Percentiles rank a stretch among this genome's conserved stretches.
Conservation (phyloP, 53 echinoderm and acorn worm species). For the Hippasteria phrygiana region DNA sequence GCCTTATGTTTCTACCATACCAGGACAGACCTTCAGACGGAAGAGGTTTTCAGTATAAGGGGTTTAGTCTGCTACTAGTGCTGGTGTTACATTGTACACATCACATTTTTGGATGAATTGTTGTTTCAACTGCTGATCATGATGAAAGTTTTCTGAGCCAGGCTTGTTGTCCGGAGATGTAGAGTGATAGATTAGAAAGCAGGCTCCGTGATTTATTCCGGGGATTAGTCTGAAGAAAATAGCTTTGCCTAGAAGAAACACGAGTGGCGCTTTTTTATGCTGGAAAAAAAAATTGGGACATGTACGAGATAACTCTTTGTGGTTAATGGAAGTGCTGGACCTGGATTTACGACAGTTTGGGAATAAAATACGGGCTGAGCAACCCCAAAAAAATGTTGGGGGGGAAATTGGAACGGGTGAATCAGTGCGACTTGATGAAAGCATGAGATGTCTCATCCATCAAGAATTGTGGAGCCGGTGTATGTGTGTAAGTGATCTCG, state of each 20-base stretch:
- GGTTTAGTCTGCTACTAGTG: no score
- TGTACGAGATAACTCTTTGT: background rate
- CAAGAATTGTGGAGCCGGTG: background rate
- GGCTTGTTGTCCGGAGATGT: no score
- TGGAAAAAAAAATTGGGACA: background rate
- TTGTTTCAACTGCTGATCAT: no score
- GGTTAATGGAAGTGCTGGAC: background rate
- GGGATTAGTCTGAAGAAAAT: background rate
- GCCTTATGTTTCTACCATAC: background rate
- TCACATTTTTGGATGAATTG: no score
- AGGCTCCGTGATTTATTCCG: background rate
- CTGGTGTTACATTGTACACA: background rate
- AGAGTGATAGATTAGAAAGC: no score
- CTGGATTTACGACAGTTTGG: conserved; percentile 6
- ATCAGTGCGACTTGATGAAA: background rate
- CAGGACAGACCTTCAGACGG: background rate
- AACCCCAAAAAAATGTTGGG: background rate
- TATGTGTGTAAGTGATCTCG: background rate
- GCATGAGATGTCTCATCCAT: background rate
- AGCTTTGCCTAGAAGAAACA: background rate
- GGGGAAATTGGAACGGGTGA: background rate
- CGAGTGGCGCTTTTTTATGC: background rate
- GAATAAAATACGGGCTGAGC: background rate
- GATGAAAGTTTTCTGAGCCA: no score
- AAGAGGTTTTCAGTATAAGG: no score